Evolutionary conservation across 2,888 invertebrate species (phyloP).

Genomic region (Osedax frankpressi): DNA sequence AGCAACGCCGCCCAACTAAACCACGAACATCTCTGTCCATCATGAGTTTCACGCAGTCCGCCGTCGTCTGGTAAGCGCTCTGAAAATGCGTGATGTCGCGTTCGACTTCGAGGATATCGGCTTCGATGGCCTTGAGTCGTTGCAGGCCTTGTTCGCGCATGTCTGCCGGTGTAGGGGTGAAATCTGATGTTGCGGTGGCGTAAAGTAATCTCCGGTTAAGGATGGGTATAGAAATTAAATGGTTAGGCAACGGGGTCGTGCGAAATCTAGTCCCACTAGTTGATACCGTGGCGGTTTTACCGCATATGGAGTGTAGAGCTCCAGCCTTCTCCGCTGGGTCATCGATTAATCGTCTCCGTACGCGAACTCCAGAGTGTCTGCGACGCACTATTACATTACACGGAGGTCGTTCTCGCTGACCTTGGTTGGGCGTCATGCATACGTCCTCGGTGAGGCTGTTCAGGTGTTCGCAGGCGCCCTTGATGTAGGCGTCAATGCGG

Average conservation of each 20-base stretch:
- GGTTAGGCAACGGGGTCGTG: no score
- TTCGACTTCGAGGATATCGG: not conserved
- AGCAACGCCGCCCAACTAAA: no score
- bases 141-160: not conserved
- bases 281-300: not conserved
- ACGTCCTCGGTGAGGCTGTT: not conserved
- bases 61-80: not conserved
- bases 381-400: no score
- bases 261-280: no score
- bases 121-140: not conserved
- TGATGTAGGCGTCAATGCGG: not conserved
- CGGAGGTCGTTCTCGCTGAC: no score
- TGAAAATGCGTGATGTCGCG: not conserved
- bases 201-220: no score
- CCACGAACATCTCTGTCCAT: not conserved
- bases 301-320: not conserved
- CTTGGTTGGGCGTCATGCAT: not conserved
- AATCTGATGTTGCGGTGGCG: no score
- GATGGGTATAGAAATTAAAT: no score
- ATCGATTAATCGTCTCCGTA: no score
- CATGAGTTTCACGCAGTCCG: not conserved
- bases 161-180: not conserved
- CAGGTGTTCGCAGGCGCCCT: not conserved
- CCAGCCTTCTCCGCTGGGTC: no score
- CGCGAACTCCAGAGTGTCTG: not conserved